Conservation (phyloP, 2,888 invertebrate species). For the Charanyca ferruginea region DNA sequence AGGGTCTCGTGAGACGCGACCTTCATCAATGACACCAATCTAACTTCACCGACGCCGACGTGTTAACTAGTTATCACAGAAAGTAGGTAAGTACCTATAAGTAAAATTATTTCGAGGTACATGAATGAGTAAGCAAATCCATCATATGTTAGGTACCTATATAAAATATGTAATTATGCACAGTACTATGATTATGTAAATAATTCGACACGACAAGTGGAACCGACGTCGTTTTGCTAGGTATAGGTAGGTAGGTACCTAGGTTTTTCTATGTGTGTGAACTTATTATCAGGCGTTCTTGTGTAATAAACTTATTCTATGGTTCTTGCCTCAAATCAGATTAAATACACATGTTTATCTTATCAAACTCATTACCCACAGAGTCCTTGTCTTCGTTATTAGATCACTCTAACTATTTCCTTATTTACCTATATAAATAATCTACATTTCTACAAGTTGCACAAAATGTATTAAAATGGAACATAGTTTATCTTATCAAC, state of each 20-base stretch:
- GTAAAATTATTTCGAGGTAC: background rate
- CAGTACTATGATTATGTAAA: constrained; percentile 17
- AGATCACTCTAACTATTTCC: constrained; percentile 4
- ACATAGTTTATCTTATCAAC: constrained; percentile 52
- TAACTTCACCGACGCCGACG: too few relatives aligned
- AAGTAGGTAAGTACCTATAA: background rate
- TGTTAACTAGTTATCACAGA: too few relatives aligned
- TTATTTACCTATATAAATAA: constrained; percentile 10
- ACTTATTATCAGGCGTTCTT: constrained; percentile 28
- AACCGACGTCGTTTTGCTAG: constrained; percentile 5
- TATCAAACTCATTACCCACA: constrained; percentile 27
- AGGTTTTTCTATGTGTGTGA: constrained; percentile 19
- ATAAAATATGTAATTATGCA: constrained; percentile 20
- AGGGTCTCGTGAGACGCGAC: background rate
- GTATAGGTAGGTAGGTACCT: too few relatives aligned
- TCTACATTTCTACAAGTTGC: constrained; percentile 4
- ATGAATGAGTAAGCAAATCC: background rate
- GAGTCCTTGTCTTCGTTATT: constrained; percentile 13
- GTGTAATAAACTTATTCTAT: constrained; percentile 3
- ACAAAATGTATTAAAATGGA: constrained; percentile 16
- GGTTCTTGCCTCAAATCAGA: constrained; percentile 43
- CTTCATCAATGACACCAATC: constrained; percentile 12
- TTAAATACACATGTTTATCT: constrained; percentile 45
- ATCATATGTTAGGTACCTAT: constrained; percentile 16
- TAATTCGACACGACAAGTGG: constrained; percentile 27